Conservation (phyloP, 2,888 invertebrate genomes). For the Pterostichus niger region DNA sequence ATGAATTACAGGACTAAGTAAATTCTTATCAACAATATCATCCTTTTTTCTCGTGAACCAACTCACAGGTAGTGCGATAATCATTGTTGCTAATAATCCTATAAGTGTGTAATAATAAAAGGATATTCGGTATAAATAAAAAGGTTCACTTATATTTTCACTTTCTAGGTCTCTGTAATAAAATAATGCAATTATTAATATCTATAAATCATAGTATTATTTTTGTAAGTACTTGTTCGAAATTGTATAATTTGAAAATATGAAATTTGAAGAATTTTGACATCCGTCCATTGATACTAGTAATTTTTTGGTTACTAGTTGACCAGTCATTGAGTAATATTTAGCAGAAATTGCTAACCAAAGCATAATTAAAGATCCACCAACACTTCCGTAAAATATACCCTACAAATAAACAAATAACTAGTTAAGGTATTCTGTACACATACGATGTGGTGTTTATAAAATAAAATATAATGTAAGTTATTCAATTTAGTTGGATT, state of each 20-base stretch:
- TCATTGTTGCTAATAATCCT: slow-evolving; percentile 80
- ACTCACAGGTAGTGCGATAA: too few relatives aligned
- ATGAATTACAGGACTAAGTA: too few relatives aligned
- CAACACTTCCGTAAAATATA: slow-evolving; percentile 71
- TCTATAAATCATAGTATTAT: too few relatives aligned
- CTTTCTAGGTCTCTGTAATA: too few relatives aligned
- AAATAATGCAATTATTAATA: too few relatives aligned
- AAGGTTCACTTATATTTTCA: slow-evolving; percentile 71
- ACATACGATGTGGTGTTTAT: too few relatives aligned
- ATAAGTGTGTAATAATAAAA: slow-evolving; percentile 81
- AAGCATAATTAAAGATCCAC: slow-evolving; percentile 69
- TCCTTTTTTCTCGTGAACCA: too few relatives aligned
- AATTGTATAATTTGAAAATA: not conserved
- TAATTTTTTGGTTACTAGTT: slow-evolving; percentile 23
- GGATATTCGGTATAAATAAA: slow-evolving; percentile 77
- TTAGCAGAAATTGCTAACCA: slow-evolving; percentile 79
- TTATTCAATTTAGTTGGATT: too few relatives aligned
- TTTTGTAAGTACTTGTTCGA: not conserved
- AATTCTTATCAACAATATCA: too few relatives aligned
- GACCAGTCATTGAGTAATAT: slow-evolving; percentile 32
- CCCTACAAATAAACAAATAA: slow-evolving; percentile 75
- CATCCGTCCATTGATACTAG: slow-evolving; percentile 66
- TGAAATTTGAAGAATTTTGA: slow-evolving; percentile 6
- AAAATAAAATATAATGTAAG: too few relatives aligned
- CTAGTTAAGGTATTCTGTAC: too few relatives aligned